A percentile compares a stretch with the other conserved stretches of the same genome.
phyloP scores from a whole-genome alignment of 2,888 invertebrate species.

The Xylota sylvarum region DNA sequence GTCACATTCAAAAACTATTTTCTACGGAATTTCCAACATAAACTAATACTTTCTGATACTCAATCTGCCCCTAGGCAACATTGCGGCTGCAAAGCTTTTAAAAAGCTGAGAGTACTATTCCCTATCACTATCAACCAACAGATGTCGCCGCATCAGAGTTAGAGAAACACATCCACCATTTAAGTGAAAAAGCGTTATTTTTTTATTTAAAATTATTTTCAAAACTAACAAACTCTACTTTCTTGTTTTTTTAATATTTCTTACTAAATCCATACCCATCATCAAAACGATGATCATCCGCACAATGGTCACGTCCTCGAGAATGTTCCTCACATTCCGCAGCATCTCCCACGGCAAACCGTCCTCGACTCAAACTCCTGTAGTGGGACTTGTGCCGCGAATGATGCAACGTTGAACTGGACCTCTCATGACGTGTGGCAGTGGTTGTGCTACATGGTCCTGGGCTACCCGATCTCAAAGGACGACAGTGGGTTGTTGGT shows the following conservation, averaged over 20 bases:
- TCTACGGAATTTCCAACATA: no score
- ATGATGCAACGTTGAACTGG: slow-evolving; percentile 38
- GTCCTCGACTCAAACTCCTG: slow-evolving; percentile 54
- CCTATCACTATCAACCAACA: not conserved
- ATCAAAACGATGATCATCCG: slow-evolving; percentile 80
- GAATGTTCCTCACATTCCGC: slow-evolving; percentile 77
- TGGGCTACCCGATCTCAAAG: slow-evolving; percentile 80
- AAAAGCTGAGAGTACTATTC: not conserved
- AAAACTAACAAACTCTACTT: slow-evolving; percentile 1
- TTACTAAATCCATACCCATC: slow-evolving; percentile 82
- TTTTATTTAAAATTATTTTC: slow-evolving; percentile 24
- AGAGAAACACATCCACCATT: not conserved
- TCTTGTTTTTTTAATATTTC: slow-evolving; percentile 79
- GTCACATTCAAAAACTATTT: no score
- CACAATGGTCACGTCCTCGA: slow-evolving; percentile 58
- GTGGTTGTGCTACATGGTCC: slow-evolving; percentile 64
- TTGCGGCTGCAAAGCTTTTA: not conserved
- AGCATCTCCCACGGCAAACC: slow-evolving; percentile 80
- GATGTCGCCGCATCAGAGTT: not conserved
- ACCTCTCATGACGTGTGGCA: slow-evolving; percentile 55
- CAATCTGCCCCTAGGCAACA: not conserved
- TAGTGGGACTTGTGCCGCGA: slow-evolving; percentile 61
- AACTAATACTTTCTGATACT: not conserved
- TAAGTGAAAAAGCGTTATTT: slow-evolving; percentile 47
- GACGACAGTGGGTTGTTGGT: slow-evolving; percentile 82